phyloP scores from a whole-genome alignment of 2,888 invertebrate species.

The Cerastoderma edule region DNA sequence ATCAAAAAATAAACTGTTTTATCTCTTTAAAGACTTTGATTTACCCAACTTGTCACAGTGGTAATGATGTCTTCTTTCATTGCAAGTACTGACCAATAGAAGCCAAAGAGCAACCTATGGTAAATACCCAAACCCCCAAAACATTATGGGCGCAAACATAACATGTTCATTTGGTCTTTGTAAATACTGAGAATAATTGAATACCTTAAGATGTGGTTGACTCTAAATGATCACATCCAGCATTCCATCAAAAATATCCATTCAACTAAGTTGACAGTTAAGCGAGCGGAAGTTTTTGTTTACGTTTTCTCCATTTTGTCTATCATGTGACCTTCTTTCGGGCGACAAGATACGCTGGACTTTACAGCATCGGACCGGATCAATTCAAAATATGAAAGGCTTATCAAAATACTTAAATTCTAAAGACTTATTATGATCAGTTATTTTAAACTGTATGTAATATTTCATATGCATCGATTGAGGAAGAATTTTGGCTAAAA shows the following conservation, averaged over 20 bases:
- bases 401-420: background rate
- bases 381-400: no score
- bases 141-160: background rate
- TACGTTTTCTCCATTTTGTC: slow-evolving; percentile 35
- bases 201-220: no score
- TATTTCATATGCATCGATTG: background rate
- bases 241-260: no score
- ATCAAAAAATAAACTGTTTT: no score
- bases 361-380: background rate
- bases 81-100: no score
- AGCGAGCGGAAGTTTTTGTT: background rate
- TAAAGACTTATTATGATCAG: background rate
- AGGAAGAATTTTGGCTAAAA: no score
- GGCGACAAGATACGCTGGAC: background rate
- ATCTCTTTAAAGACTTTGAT: no score
- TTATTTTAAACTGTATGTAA: background rate
- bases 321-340: slow-evolving; percentile 33
- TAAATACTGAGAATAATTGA: slow-evolving; percentile 4
- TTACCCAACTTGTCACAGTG: no score
- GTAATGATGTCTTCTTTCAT: no score
- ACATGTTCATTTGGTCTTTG: background rate
- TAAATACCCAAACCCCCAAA: background rate
- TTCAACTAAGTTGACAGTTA: no score
- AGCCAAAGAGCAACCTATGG: background rate
- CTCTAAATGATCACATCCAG: no score